phyloP scores from a whole-genome alignment of 2,113 vertebrate genomes.

The Calypte anna region DNA sequence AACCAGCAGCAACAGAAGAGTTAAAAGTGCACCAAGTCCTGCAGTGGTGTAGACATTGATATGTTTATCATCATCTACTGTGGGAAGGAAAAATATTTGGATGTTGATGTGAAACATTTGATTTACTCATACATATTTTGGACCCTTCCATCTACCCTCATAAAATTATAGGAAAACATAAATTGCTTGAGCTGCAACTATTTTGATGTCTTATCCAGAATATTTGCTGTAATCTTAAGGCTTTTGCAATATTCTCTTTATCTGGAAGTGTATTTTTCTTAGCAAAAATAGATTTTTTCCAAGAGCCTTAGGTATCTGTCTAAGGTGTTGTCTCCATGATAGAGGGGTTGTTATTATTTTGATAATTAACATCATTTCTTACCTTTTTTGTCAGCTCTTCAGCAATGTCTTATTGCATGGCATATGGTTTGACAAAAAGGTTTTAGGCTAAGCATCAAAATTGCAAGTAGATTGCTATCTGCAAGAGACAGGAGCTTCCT shows the following conservation, averaged over 20 bases:
- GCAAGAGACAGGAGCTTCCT: fast-evolving
- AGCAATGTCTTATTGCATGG: neutral
- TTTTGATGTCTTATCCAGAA: neutral
- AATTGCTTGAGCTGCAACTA: neutral
- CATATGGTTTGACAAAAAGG: neutral
- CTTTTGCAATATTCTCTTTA: neutral
- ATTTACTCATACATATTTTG: neutral
- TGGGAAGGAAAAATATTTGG: neutral
- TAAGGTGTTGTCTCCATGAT: neutral
- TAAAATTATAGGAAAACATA: neutral
- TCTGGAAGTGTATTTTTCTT: neutral
- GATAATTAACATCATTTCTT: neutral
- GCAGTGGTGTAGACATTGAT: neutral
- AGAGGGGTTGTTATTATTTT: neutral
- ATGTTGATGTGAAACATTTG: neutral
- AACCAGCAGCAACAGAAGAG: neutral
- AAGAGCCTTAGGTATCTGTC: neutral
- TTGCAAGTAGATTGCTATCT: neutral
- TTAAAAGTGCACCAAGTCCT: neutral
- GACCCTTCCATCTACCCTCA: neutral
- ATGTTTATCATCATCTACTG: neutral
- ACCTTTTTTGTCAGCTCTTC: neutral
- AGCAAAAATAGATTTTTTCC: neutral
- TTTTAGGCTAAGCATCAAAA: neutral
- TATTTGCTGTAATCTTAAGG: neutral